A percentile compares a stretch with the other conserved stretches of the same genome.
These are phyloP conservation scores for Pseudomyrmex pallidus DNA, from an alignment of 1,140 invertebrate genomes.

Conservation along the genomic window DNA sequence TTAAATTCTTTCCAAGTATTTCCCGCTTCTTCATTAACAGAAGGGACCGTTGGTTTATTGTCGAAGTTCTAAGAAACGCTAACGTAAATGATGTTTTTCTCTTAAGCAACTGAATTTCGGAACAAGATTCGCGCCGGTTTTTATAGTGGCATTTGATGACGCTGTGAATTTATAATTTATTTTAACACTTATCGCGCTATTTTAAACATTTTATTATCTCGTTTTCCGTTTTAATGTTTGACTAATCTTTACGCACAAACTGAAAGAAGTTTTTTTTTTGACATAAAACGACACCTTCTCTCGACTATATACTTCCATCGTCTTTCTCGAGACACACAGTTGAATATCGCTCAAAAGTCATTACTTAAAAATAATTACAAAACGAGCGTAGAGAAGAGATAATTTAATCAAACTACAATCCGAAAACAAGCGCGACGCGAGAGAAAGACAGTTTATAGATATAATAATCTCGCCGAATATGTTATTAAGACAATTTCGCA, in stretches of 20 bases:
- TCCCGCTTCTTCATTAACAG: not conserved
- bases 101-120: slow-evolving; percentile 12
- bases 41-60: slow-evolving; percentile 2
- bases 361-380: slow-evolving; percentile 18
- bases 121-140: not conserved
- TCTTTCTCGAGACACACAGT: not conserved
- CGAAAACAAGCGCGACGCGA: not conserved
- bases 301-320: not conserved
- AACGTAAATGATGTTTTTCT: not conserved
- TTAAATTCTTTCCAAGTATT: not conserved
- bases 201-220: slow-evolving; percentile 1
- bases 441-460: slow-evolving; percentile 25
- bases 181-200: slow-evolving; percentile 9
- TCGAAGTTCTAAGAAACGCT: not conserved
- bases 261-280: not conserved
- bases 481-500: slow-evolving; percentile 37
- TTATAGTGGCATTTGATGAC: slow-evolving; percentile 10
- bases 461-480: slow-evolving; percentile 12
- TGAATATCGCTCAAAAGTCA: not conserved
- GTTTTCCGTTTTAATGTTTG: not conserved
- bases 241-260: not conserved
- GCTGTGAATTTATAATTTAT: slow-evolving; percentile 22
- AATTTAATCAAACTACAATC: slow-evolving; percentile 32
- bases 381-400: not conserved
- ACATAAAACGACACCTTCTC: not conserved